Evolutionary conservation across 2,113 vertebrate genomes (phyloP).

Genomic region (Aptenodytes forsteri): DNA sequence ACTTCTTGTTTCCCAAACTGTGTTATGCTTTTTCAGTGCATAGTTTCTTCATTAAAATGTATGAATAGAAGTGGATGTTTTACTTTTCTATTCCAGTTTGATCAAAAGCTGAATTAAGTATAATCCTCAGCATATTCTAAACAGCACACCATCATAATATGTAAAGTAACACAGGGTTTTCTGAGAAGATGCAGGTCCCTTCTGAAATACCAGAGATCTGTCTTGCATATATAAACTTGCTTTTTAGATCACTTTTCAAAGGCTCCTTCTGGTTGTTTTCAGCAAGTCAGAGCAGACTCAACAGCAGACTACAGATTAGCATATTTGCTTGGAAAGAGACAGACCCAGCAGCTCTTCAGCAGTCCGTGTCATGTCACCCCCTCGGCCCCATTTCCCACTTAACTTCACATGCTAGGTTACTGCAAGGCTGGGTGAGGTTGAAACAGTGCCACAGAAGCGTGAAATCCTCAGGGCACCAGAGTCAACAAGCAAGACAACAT

Average conservation of each 20-base stretch:
- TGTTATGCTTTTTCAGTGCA: not conserved
- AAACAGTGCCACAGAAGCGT: not conserved
- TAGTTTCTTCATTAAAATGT: not conserved
- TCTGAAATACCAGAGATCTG: not conserved
- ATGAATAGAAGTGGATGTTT: not conserved
- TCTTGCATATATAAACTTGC: not conserved
- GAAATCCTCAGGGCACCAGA: not conserved
- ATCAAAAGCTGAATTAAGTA: not conserved
- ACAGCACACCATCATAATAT: not conserved
- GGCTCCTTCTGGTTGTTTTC: not conserved
- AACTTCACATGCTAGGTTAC: not conserved
- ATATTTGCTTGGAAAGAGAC: not conserved
- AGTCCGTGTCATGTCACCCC: rapidly evolving
- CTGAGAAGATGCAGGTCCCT: not conserved
- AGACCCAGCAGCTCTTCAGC: not conserved
- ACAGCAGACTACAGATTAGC: not conserved
- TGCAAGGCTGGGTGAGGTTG: not conserved
- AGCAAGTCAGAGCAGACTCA: not conserved
- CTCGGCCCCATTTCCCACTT: not conserved
- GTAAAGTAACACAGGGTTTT: not conserved
- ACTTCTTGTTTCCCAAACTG: not conserved
- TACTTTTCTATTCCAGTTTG: not conserved
- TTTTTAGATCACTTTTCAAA: not conserved
- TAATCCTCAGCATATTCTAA: not conserved
- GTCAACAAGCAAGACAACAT: not conserved